Evolutionary conservation across 2,113 vertebrate species (phyloP).

Genomic region (mouse (Mus musculus)): GRCm39 chr4:152883501-152884000

Average conservation of each 20-base stretch:
- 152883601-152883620: neutral
- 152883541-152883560: neutral
- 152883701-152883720: neutral
- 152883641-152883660: neutral
- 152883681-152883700: neutral
- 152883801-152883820: neutral
- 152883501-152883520: neutral
- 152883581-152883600: neutral
- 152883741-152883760: neutral
- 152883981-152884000: neutral
- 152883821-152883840: neutral
- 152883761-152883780: neutral
- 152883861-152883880: neutral
- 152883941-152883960: too few species aligned
- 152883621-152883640: neutral
- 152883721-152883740: neutral
- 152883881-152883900: too few species aligned
- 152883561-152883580: neutral
- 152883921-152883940: neutral
- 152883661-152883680: neutral
- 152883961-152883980: neutral
- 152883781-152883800: neutral
- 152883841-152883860: neutral
- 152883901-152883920: neutral
- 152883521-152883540: neutral